Evolutionary conservation across 1,140 invertebrate genomes (phyloP), one percentile per base, ranked within the genome.

Genomic region (Trichogramma pretiosum): DNA sequence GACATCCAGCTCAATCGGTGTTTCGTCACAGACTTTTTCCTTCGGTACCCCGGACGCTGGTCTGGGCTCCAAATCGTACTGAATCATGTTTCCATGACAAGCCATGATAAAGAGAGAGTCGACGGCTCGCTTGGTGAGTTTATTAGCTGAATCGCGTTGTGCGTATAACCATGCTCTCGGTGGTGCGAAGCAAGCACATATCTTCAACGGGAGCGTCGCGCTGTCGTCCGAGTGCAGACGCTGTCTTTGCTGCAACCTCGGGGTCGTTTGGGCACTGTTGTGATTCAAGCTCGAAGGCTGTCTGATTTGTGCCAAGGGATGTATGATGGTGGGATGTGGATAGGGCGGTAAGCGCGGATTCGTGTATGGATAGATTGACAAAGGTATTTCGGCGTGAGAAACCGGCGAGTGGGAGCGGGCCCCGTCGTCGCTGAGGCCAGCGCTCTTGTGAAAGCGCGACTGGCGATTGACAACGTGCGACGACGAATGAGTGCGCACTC

Each of bases 361-460:
- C 48, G 85, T 82, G 67, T 85, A 89, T 42, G 88, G 86, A 52
- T 87, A 77, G 11, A 28, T 89, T 24, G 90, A 88, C 59, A 91
- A 73, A 34, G 90, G 78, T n/a, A 89, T 87, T 50, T 70, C 64
- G 11, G 65, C 64, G 33, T 74, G 70, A 14, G 81, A 76, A 0
- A 85, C 77, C 1, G 90, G 89, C 57, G 87, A 90, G 58, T 84
- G 84, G 18, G 78, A 81, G 50, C 77, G 72, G 9, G 81, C 64
- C 1, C 85, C 85, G 63, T 87, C 75, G 50, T 77, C 70, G 38
- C 81, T 83, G 28, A 98, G 68, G 8, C 95, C 96, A 40, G 94
- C 93, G 57, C 91, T 96, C 56, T 90, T 81, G 64, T 98, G 93
- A 73, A 97, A 98, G 56, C 93, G 77, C 54, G 93, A 97, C 55